These are phyloP conservation scores for Leptopilina drosophilae DNA, from an alignment of 2,888 invertebrate species.

Conservation along the genomic window DNA sequence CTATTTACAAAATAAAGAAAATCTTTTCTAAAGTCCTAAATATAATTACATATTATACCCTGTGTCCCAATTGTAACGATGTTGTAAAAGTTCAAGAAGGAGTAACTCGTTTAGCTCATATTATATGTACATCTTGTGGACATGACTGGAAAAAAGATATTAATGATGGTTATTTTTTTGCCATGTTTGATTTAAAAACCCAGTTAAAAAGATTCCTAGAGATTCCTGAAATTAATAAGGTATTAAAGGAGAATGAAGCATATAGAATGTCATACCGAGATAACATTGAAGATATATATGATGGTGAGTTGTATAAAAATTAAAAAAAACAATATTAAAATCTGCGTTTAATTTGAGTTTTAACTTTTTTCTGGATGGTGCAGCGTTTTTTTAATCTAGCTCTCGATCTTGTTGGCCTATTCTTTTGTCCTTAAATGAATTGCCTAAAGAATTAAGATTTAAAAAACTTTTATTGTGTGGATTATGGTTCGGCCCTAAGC, in stretches of 20 bases:
- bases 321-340: not conserved
- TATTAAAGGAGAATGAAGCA: not conserved
- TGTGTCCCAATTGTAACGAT: not conserved
- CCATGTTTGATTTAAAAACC: conserved; percentile 5
- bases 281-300: not conserved
- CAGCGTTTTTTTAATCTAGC: conserved; percentile 38
- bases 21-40: not conserved
- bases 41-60: not conserved
- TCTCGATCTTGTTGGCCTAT: conserved; percentile 42
- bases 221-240: not conserved
- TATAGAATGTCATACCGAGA: not conserved
- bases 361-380: not conserved
- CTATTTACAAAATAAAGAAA: not conserved
- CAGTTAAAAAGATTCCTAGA: conserved; percentile 13
- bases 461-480: conserved; percentile 36
- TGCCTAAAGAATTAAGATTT: conserved; percentile 31
- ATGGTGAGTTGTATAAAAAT: not conserved
- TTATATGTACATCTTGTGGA: not conserved
- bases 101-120: no score
- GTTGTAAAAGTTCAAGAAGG: not conserved
- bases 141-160: not conserved
- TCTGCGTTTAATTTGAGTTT: not conserved
- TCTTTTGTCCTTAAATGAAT: conserved; percentile 38
- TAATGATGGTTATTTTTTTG: not conserved
- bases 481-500: conserved; percentile 35